phyloP scores from a whole-genome alignment of 1,140 invertebrate species.

The Bombus polaris region DNA sequence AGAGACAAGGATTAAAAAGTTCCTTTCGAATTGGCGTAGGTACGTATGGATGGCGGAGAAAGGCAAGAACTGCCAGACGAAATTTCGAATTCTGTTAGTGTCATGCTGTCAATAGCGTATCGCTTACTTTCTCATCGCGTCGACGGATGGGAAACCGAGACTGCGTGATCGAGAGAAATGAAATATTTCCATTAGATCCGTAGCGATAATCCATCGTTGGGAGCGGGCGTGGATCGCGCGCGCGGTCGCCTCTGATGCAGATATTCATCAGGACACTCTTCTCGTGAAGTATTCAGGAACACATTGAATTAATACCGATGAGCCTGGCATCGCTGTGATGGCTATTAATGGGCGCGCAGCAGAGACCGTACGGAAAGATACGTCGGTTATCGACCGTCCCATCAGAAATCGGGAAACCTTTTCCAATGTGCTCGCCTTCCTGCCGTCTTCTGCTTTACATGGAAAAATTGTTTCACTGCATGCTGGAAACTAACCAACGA shows the following conservation, averaged over 20 bases:
- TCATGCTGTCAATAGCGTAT: slow-evolving; percentile 36
- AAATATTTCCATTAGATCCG: slow-evolving; percentile 66
- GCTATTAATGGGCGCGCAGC: slow-evolving; percentile 62
- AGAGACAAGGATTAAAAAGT: neutral
- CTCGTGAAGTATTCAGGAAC: slow-evolving; percentile 69
- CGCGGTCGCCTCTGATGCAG: slow-evolving; percentile 56
- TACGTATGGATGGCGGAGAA: neutral
- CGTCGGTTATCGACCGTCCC: neutral
- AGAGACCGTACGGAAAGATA: neutral
- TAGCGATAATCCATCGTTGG: slow-evolving; percentile 58
- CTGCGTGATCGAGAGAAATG: slow-evolving; percentile 41
- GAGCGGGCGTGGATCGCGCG: slow-evolving; percentile 5
- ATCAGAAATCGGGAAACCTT: neutral
- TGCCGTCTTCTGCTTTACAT: neutral
- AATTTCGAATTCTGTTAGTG: slow-evolving; percentile 56
- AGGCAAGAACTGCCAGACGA: neutral
- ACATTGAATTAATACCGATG: slow-evolving; percentile 72
- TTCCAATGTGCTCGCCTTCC: neutral
- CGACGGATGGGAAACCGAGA: slow-evolving; percentile 19
- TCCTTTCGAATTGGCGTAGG: neutral
- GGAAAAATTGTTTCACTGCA: neutral
- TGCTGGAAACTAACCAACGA: neutral
- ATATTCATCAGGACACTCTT: slow-evolving; percentile 62
- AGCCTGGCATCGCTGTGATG: slow-evolving; percentile 42
- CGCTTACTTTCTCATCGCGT: slow-evolving; percentile 10